phyloP scores from a whole-genome alignment of 2,888 invertebrate genomes.

The Gibbula magus region DNA sequence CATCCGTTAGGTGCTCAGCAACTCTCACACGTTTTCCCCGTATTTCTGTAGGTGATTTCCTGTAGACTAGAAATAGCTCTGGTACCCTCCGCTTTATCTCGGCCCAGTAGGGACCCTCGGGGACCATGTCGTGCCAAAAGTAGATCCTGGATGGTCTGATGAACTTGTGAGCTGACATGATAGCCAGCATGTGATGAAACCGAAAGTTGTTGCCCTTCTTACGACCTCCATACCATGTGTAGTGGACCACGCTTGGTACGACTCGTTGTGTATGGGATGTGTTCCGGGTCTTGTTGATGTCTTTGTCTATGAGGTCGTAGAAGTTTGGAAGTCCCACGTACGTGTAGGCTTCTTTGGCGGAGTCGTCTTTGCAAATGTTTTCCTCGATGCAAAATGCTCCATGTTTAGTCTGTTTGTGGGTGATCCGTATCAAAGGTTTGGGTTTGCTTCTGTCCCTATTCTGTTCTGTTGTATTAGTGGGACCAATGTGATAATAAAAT shows the following conservation, averaged over 20 bases:
- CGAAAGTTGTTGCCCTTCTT: background rate
- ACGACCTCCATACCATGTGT: background rate
- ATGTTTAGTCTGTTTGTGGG: background rate
- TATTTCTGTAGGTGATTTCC: background rate
- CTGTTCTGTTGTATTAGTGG: background rate
- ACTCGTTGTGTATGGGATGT: background rate
- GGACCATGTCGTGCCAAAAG: conserved; percentile 17
- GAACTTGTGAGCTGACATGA: conserved; percentile 11
- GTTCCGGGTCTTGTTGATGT: background rate
- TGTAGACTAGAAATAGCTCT: background rate
- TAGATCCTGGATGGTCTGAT: background rate
- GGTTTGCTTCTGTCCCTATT: background rate
- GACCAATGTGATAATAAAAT: background rate
- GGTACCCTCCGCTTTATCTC: background rate
- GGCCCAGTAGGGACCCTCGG: background rate
- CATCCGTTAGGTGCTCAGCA: background rate
- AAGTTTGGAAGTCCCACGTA: background rate
- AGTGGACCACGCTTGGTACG: conserved; percentile 3
- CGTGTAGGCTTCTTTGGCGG: background rate
- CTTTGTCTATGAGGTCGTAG: background rate
- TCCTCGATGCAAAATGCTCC: background rate
- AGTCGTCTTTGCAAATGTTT: background rate
- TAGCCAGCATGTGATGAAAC: conserved; percentile 10
- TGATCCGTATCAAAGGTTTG: background rate
- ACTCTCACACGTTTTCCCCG: background rate